These are phyloP conservation scores for Tonatia bakeri DNA, from an alignment of 2,113 vertebrate genomes.

Conservation along the genomic window DNA sequence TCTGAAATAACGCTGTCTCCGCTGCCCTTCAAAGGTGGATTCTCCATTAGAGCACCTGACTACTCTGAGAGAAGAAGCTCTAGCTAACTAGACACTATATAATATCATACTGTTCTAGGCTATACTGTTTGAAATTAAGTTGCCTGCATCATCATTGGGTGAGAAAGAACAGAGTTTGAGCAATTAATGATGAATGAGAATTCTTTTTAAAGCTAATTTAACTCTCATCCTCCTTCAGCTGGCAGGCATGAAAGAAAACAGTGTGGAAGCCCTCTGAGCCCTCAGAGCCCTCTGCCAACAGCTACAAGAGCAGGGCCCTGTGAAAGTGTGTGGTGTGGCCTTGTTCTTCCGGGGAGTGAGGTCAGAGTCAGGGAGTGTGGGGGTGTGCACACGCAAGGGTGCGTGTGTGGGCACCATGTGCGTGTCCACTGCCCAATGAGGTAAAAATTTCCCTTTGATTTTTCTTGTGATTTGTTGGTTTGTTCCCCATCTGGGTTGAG, in stretches of 20 bases:
- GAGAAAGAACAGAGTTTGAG: neutral
- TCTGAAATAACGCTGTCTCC: neutral
- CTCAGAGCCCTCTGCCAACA: neutral
- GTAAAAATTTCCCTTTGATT: constrained; percentile 23
- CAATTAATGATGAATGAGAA: neutral
- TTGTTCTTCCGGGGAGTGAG: neutral
- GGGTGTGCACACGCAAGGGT: neutral
- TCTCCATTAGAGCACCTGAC: neutral
- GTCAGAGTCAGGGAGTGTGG: neutral
- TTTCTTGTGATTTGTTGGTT: neutral
- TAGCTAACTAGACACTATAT: neutral
- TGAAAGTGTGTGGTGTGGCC: neutral
- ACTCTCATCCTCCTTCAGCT: neutral
- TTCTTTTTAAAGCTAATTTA: neutral
- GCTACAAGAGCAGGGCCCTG: neutral
- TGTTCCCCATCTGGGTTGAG: neutral
- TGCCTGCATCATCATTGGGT: neutral
- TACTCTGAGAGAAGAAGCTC: neutral
- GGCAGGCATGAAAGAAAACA: neutral
- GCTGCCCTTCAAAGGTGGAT: neutral
- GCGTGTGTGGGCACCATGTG: fast-evolving
- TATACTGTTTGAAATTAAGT: neutral
- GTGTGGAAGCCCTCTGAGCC: neutral
- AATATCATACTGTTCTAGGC: neutral
- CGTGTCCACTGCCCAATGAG: neutral